Evolutionary conservation across 2,888 invertebrate species (phyloP), one percentile per base, ranked within the genome.

Genomic region (Agrenia bidenticulata): DNA sequence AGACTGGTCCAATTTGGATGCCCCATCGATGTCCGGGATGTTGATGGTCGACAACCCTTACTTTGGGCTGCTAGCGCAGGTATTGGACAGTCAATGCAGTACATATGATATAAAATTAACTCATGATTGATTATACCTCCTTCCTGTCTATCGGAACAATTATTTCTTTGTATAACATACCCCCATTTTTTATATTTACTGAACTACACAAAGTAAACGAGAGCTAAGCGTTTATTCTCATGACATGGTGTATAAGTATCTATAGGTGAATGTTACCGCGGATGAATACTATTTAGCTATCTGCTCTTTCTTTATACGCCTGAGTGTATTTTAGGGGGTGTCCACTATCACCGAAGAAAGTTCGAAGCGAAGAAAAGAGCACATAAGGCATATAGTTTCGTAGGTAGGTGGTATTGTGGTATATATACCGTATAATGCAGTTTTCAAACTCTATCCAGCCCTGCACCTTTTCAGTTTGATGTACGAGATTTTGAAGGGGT

Each of bases 51-150:
- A 9, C 94, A 94, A 77, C 97, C 98, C 1, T 83, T 99, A 60
- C 82, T 98, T 13, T 99, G 99, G 99, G 97, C 98, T 0, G 94
- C 97, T 0, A 95, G 95, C 73, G 94, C 97, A 23, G 98, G 86
- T 85, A 77, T n/a, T n/a, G n/a, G n/a, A n/a, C n/a, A n/a, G n/a
- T n/a, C n/a, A n/a, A n/a, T n/a, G n/a, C n/a, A n/a, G n/a, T n/a
- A n/a, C n/a, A n/a, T n/a, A n/a, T n/a, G n/a, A n/a, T n/a, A n/a
- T n/a, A n/a, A n/a, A n/a, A n/a, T n/a, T n/a, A n/a, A n/a, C n/a
- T n/a, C n/a, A n/a, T n/a, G n/a, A n/a, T n/a, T n/a, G n/a, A n/a
- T n/a, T n/a, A n/a, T n/a, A n/a, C n/a, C n/a, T n/a, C n/a, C n/a
- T n/a, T n/a, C n/a, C n/a, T n/a, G n/a, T n/a, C n/a, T n/a, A n/a